phyloP scores from a whole-genome alignment of 2,888 invertebrate species.

The Yponomeuta malinellus region DNA sequence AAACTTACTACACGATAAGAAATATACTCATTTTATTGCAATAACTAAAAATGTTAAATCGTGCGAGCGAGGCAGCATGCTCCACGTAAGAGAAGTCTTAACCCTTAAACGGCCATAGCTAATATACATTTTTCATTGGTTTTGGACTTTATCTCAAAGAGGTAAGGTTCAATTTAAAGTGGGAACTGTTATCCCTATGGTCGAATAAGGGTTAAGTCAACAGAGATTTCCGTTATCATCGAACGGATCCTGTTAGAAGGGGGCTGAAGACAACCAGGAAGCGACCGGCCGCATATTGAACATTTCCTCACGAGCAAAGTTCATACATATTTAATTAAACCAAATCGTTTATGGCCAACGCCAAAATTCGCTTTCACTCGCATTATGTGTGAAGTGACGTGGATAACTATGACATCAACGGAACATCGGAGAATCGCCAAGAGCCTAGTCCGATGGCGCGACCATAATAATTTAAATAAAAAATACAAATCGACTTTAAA shows the following conservation, averaged over 20 bases:
- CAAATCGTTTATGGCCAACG: neutral
- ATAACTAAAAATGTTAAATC: too few species aligned
- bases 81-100: too few species aligned
- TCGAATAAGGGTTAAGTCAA: too few species aligned
- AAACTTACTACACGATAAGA: too few species aligned
- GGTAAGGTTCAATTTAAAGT: too few species aligned
- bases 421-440: neutral
- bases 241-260: neutral
- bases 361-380: neutral
- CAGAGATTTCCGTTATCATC: neutral
- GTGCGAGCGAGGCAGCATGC: too few species aligned
- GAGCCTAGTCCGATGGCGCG: neutral
- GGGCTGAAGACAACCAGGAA: neutral
- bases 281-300: neutral
- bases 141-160: too few species aligned
- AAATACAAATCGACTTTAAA: too few species aligned
- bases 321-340: constrained; percentile 3
- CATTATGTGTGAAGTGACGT: neutral
- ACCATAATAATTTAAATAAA: neutral
- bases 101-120: too few species aligned
- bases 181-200: too few species aligned
- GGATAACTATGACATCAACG: neutral
- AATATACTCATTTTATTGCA: too few species aligned
- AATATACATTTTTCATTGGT: too few species aligned
- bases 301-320: neutral